Evolutionary conservation across 2,113 vertebrate genomes (phyloP).

Genomic region (Myotis lucifugus): DNA sequence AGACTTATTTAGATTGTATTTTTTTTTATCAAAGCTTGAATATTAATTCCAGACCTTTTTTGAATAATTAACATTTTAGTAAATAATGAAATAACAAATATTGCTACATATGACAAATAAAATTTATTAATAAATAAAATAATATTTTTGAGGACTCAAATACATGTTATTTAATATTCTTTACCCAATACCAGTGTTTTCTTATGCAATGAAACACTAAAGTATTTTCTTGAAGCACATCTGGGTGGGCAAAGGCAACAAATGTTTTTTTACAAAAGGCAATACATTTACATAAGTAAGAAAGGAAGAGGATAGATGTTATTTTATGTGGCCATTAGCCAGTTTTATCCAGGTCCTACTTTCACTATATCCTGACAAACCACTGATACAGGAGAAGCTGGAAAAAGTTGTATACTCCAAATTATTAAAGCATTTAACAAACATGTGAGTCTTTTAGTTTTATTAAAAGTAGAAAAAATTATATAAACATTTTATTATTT

Average conservation of each 20-base stretch:
- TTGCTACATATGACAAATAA: not conserved
- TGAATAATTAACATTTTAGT: not conserved
- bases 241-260: not conserved
- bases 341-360: not conserved
- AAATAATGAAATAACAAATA: slow-evolving; percentile 16
- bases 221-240: not conserved
- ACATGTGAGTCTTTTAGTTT: not conserved
- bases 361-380: not conserved
- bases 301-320: not conserved
- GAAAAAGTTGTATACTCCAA: not conserved
- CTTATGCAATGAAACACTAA: not conserved
- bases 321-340: not conserved
- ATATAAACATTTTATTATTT: slow-evolving; percentile 53
- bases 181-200: not conserved
- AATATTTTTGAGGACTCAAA: not conserved
- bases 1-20: not conserved
- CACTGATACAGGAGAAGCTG: not conserved
- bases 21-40: not conserved
- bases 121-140: not conserved
- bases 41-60: not conserved
- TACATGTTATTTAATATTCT: slow-evolving; percentile 42
- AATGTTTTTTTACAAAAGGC: slow-evolving; percentile 12
- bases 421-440: slow-evolving; percentile 35
- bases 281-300: not conserved
- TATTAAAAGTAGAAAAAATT: slow-evolving; percentile 6